These are phyloP conservation scores for Apeira syringaria DNA, from an alignment of 2,888 invertebrate genomes.

Conservation along the genomic window DNA sequence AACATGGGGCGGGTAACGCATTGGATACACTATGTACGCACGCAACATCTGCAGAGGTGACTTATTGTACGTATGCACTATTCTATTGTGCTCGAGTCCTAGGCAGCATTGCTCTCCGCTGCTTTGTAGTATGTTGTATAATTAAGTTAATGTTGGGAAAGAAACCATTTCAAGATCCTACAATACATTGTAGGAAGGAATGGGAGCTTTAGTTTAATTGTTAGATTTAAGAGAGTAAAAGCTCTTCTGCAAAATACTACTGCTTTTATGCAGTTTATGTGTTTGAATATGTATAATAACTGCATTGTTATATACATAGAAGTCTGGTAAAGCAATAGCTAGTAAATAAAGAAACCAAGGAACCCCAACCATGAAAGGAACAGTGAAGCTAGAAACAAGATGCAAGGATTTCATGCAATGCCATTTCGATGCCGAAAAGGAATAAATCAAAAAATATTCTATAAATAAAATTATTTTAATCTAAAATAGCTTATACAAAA, in stretches of 20 bases:
- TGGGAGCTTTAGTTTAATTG: too few species aligned
- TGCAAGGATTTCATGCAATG: conserved; percentile 49
- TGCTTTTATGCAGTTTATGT: conserved; percentile 27
- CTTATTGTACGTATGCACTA: background rate
- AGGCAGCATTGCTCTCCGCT: background rate
- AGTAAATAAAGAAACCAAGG: too few species aligned
- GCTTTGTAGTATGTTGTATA: too few species aligned
- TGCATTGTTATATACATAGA: too few species aligned
- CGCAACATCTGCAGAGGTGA: conserved; percentile 3
- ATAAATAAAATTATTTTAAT: conserved; percentile 57
- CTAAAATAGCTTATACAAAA: conserved; percentile 50
- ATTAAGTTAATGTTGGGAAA: too few species aligned
- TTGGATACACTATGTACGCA: conserved; percentile 18
- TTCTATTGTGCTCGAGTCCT: background rate
- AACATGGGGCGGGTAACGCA: conserved; percentile 1
- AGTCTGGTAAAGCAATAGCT: too few species aligned
- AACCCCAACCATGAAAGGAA: conserved; percentile 55
- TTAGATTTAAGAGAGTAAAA: conserved; percentile 24
- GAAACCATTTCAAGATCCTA: conserved; percentile 7
- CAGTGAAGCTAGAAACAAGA: conserved; percentile 39
- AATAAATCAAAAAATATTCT: conserved; percentile 41
- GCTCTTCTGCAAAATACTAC: too few species aligned
- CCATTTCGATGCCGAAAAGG: conserved; percentile 41
- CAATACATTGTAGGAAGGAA: conserved; percentile 11
- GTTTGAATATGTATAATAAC: too few species aligned